Base-by-base conservation (phyloP, 2,888 invertebrate genomes). In the Eupithecia inturbata region DNA sequence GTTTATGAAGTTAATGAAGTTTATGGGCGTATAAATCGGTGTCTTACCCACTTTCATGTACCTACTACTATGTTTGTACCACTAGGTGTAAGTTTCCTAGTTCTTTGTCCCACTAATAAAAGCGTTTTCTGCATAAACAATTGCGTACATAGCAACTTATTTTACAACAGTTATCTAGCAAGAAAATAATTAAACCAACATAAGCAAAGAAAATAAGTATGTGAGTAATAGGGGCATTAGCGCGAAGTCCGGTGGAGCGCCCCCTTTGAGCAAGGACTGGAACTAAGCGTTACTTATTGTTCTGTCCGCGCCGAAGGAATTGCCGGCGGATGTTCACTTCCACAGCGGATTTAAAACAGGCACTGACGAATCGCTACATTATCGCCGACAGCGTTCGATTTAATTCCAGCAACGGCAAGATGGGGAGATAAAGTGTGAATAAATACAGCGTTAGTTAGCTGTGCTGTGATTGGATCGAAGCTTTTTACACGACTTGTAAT, bases 281-380 rank as follows among this genome's bases (percentile, higher is more conserved):
- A 81, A 83, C 88, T 89, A 88, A 91, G 89, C 89, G 86, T 90
- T 90, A 91, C 89, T 89, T 90, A 89, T 89, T 85, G 87, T 88
- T 83, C 87, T 83, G 86, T 87, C 87, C 84, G 82, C 85, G 76
- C 73, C 66, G 68, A 73, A 76, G 76, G 73, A 88, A 88, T 89
- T 86, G 89, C 89, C 81, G 82, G 80, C 85, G 88, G 87, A 87
- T 87, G 88, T 82, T 87, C 85, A 85, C 89, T 89, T 86, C 87
- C 86, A 84, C 83, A 85, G 84, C 84, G 88, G 91, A 89, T 88
- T 91, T 91, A 89, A 89, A 89, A 83, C 86, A 87, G 90, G 87
- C 91, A 90, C 88, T 91, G 91, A 92, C 86, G 87, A 87, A 91
- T 91, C 80, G 90, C 88, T 87, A 89, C 91, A 91, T 91, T 91